phyloP scores from a whole-genome alignment of 2,888 invertebrate species.

The Prosopocoilus inquinatus region DNA sequence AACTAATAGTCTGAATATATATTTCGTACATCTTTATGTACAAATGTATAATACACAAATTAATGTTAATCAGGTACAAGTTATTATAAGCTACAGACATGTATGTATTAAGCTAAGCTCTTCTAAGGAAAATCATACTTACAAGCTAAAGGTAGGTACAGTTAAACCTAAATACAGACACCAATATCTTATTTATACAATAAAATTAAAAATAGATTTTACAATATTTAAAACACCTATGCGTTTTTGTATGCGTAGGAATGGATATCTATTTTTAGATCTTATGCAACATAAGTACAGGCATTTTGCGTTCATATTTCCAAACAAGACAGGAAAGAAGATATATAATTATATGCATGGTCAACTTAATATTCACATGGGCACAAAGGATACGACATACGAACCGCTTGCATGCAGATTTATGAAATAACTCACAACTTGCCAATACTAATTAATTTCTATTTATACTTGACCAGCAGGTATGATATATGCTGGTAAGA shows the following conservation, averaged over 20 bases:
- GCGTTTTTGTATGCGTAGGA: neutral
- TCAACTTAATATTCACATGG: slow-evolving; percentile 39
- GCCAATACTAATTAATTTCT: slow-evolving; percentile 17
- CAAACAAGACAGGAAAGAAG: slow-evolving; percentile 35
- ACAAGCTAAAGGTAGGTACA: slow-evolving; percentile 5
- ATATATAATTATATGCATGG: slow-evolving; percentile 35
- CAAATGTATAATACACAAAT: too few relatives aligned
- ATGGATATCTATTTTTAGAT: slow-evolving; percentile 23
- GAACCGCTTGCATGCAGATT: slow-evolving; percentile 41
- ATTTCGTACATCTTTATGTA: too few relatives aligned
- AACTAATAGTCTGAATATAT: too few relatives aligned
- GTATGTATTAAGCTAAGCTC: too few relatives aligned
- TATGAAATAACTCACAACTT: slow-evolving; percentile 7
- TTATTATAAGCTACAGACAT: too few relatives aligned
- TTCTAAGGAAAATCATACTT: neutral
- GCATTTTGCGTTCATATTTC: slow-evolving; percentile 26
- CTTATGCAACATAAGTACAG: slow-evolving; percentile 29
- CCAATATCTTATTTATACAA: slow-evolving; percentile 5
- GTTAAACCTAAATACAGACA: slow-evolving; percentile 15
- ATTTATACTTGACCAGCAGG: slow-evolving; percentile 6
- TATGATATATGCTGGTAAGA: neutral
- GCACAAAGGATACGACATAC: slow-evolving; percentile 39
- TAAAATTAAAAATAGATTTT: too few relatives aligned
- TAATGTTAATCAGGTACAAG: too few relatives aligned
- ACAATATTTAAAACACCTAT: too few relatives aligned